phyloP scores from a whole-genome alignment of 2,113 vertebrate genomes.

The Mormyrus lacerda region DNA sequence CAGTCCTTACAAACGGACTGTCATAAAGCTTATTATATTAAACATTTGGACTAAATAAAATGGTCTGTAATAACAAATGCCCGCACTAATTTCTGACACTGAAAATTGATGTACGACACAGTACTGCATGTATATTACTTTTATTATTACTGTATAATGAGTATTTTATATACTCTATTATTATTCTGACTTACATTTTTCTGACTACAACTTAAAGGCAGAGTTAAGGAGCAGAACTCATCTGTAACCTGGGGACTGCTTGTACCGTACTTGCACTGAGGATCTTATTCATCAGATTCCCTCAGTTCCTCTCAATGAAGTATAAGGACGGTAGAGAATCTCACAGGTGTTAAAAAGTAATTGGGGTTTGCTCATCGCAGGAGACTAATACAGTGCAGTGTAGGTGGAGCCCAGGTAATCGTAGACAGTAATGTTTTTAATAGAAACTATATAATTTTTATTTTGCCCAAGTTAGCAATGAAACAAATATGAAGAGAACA shows the following conservation, averaged over 20 bases:
- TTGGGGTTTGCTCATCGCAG: not conserved
- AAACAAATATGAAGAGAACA: not conserved
- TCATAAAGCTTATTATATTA: not conserved
- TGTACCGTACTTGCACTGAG: not conserved
- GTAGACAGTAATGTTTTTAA: not conserved
- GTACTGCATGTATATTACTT: not conserved
- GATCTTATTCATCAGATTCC: not conserved
- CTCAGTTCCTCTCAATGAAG: not conserved
- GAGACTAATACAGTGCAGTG: not conserved
- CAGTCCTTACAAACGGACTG: not conserved
- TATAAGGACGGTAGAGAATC: not conserved
- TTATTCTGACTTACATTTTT: not conserved
- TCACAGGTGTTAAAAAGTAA: not conserved
- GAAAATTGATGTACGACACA: not conserved
- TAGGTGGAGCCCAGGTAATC: not conserved
- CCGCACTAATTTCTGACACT: not conserved
- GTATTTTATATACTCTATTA: not conserved
- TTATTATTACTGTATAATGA: not conserved
- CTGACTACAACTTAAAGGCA: not conserved
- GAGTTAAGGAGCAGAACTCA: not conserved
- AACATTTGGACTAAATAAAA: not conserved
- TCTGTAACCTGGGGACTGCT: not conserved
- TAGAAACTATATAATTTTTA: not conserved
- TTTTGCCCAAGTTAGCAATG: not conserved
- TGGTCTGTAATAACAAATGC: not conserved